Conservation (phyloP, 2,888 invertebrate species). For the Oasisia sp. region DNA sequence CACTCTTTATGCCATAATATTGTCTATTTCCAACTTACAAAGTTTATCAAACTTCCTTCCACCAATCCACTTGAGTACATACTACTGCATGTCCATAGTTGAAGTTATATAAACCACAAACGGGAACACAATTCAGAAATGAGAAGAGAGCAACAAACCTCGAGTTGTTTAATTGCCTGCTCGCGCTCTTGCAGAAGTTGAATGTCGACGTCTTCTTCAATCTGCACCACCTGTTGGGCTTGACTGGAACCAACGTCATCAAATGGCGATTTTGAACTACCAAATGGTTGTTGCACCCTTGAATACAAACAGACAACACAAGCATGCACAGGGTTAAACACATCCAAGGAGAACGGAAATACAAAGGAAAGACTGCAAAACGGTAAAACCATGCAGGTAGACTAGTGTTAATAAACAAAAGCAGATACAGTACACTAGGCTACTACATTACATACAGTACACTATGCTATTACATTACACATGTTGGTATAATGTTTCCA, state of each 20-base stretch:
- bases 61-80: neutral
- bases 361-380: neutral
- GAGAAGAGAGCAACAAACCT: conserved; percentile 72
- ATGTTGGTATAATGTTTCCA: neutral
- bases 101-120: neutral
- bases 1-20: neutral
- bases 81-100: neutral
- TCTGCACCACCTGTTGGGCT: conserved; percentile 53
- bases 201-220: conserved; percentile 87
- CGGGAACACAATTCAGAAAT: neutral
- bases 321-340: neutral
- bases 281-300: conserved; percentile 4
- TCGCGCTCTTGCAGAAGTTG: conserved; percentile 88
- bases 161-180: conserved; percentile 87
- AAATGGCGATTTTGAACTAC: conserved; percentile 19
- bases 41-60: too few relatives aligned
- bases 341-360: neutral
- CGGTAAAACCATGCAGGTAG: neutral
- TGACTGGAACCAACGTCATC: conserved; percentile 22
- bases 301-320: neutral
- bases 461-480: neutral
- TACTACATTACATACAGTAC: neutral
- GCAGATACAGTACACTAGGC: neutral
- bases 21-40: neutral
- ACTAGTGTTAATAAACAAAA: neutral